Evolutionary conservation across 2,888 invertebrate species (phyloP).

Genomic region (Lamellibrachia columna): DNA sequence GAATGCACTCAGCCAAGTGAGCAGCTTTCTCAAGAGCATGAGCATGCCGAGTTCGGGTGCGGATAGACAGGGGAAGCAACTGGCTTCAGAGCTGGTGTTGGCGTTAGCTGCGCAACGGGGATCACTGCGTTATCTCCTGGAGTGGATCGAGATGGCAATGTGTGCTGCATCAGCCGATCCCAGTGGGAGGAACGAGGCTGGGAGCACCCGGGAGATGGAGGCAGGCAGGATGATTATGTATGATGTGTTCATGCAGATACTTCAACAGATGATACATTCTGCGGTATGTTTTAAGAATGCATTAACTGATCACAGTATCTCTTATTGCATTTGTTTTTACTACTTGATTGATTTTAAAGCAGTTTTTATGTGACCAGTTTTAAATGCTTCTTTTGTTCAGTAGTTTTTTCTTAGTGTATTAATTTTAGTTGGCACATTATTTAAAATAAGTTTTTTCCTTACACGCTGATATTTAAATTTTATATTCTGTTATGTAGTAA

Average conservation of each 20-base stretch:
- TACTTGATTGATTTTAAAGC: too few relatives aligned
- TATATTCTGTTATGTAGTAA: too few relatives aligned
- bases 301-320: too few relatives aligned
- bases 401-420: too few relatives aligned
- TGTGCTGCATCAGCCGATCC: conserved; percentile 44
- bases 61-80: conserved; percentile 64
- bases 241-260: conserved; percentile 53
- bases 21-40: conserved; percentile 69
- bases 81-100: conserved; percentile 70
- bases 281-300: conserved; percentile 49
- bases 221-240: conserved; percentile 49
- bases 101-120: conserved; percentile 73
- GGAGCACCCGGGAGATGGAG: neutral
- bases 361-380: too few relatives aligned
- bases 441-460: too few relatives aligned
- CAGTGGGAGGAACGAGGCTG: neutral
- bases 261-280: conserved; percentile 59
- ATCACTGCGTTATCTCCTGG: conserved; percentile 71
- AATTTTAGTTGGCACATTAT: too few relatives aligned
- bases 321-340: too few relatives aligned
- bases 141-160: conserved; percentile 74
- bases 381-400: too few relatives aligned
- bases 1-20: conserved; percentile 69
- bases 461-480: too few relatives aligned
- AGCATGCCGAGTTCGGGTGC: conserved; percentile 69